Evolutionary conservation across 2,113 vertebrate species (phyloP), one percentile per base, ranked within the genome.

Genomic region (Grus americana): DNA sequence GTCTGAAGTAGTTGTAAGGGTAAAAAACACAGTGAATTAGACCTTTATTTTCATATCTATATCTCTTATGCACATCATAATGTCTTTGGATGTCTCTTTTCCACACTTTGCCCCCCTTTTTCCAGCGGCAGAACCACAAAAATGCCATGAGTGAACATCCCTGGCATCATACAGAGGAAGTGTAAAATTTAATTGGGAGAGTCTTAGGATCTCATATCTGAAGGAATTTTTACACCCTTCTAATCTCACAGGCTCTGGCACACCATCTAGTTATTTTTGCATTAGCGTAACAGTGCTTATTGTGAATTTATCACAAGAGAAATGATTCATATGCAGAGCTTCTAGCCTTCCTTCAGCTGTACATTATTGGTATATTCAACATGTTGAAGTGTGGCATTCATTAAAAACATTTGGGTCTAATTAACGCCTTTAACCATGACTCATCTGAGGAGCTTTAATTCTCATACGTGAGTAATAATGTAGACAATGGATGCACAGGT

Each of bases 401-500:
- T 76, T 49, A 61, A 70, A 86, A 73, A 61, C 10, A 15, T 27
- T 82, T 50, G 15, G 0, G 9, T 71, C 44, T 72, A 44, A 75
- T 82, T 90, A 47, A 70, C 1, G 0, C 21, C 30, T 66, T 21
- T 83, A 76, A 75, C 24, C 18, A 10, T 27, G 54, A 75, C 14
- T 74, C 6, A 10, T 81, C 29, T 55, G 40, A 79, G 23, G 8
- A 81, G 1, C 3, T 85, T 67, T 67, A 16, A 52, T 79, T 61
- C 44, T 49, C 9, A 34, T 32, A 29, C 0, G 0, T 38, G 8
- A 74, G 5, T 61, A 79, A 62, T 9, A 62, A 54, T 4, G 13
- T 12, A 55, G n/a, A 44, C 26, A 79, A 55, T 0, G 3, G 54
- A 44, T 1, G 0, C 10, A 63, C 9, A 79, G 3, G 12, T 75